Base-by-base conservation (phyloP, 2,113 vertebrate genomes). In the Salvelinus sp. region DNA sequence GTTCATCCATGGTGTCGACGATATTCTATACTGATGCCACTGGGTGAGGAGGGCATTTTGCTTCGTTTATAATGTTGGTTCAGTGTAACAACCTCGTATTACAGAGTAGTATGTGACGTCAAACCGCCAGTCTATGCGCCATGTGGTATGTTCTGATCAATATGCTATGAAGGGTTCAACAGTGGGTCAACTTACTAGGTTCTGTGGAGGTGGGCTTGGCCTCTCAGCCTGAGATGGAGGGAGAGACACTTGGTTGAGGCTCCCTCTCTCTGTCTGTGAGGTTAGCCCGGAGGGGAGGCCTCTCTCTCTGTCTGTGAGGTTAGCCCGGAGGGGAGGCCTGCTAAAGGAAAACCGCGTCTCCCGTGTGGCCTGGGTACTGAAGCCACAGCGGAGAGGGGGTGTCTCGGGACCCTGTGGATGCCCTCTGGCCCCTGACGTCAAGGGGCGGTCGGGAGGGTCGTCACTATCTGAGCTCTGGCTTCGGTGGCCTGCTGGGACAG, bases 171-270 rank as follows among this genome's bases (percentile, higher is more conserved):
- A 14, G 16, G n/a, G 50, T 18, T 18, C 0, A 18, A 54, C 50
- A 22, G 2, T 22, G 38, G 47, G 66, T 75, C 64, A 54, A 77
- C 89, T 88, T 65, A 91, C 90, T 91, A 5, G 90, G 84, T 62
- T 91, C 90, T 5, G 65, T 72, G 2, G 76, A 72, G 0, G 25
- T 63, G 4, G n/a, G 57, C 27, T 47, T 82, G 50, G 57, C 60
- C 27, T 82, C 44, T 83, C 54, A 7, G 72, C 9, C 13, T 69
- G 2, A 44, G 65, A 1, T 16, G 58, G 3, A 38, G 28, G 10
- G 20, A 28, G 9, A 25, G 60, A 3, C 72, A 60, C 13, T 44
- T 72, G 22, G 74, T n/a, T 50, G 73, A 60, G 83, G 69, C 20
- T 18, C 77, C 69, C 69, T 80, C 69, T 6, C 20, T 25, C 76